Conservation (phyloP, 2,797 vertebrate genomes). For the Sitta carolinensis region DNA sequence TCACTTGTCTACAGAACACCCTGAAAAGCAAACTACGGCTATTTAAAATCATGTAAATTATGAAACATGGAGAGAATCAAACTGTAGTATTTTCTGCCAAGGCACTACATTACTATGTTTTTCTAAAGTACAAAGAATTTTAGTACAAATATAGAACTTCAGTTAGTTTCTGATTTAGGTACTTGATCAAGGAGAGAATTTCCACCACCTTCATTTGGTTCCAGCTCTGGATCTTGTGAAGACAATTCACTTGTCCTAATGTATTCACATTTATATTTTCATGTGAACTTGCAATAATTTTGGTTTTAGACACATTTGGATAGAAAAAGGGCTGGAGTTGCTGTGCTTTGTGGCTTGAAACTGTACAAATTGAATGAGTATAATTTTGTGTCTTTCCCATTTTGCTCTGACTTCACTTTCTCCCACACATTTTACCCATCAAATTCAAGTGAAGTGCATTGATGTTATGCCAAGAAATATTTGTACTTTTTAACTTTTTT, state of each 20-base stretch:
- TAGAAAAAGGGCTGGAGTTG: neutral
- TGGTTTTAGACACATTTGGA: neutral
- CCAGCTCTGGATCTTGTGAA: neutral
- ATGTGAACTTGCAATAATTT: rapidly evolving
- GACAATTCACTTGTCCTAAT: neutral
- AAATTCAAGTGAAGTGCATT: neutral
- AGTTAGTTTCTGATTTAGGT: neutral
- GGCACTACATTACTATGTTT: neutral
- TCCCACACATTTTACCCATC: slow-evolving; percentile 44
- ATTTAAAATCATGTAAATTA: neutral
- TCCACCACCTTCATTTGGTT: neutral
- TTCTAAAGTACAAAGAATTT: neutral
- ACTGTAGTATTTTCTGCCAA: neutral
- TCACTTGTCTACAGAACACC: neutral
- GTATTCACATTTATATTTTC: neutral
- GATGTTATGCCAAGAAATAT: slow-evolving; percentile 43
- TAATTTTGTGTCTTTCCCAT: neutral
- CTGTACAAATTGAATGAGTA: neutral
- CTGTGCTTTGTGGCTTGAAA: neutral
- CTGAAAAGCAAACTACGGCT: neutral
- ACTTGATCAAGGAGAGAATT: neutral
- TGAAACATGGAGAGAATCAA: neutral
- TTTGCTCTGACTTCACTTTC: slow-evolving; percentile 23
- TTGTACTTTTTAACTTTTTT: slow-evolving; percentile 35
- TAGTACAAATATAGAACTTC: neutral